phyloP scores from a whole-genome alignment of 2,888 invertebrate species.

The Drosophila nr. perissopoda region DNA sequence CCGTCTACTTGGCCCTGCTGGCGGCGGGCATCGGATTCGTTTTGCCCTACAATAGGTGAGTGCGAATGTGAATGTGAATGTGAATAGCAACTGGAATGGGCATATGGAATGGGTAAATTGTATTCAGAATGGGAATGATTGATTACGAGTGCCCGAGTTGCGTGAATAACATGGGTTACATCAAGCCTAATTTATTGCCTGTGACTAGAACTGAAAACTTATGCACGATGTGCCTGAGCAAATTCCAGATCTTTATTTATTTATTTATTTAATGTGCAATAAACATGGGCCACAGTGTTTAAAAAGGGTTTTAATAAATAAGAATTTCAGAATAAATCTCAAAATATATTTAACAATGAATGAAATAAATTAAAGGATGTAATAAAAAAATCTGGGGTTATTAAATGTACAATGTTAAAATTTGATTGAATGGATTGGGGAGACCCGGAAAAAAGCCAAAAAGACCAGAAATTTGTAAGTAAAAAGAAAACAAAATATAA shows the following conservation, averaged over 20 bases:
- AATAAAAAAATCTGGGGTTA: not conserved
- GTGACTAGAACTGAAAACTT: not conserved
- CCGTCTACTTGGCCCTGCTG: conserved; percentile 86
- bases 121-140: conserved; percentile 23
- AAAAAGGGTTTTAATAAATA: not conserved
- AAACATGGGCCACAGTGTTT: not conserved
- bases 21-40: conserved; percentile 95
- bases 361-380: not conserved
- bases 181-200: conserved; percentile 14
- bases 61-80: not conserved
- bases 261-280: not conserved
- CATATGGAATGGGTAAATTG: conserved; percentile 8
- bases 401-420: not conserved
- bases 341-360: not conserved
- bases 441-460: not conserved
- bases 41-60: conserved; percentile 95
- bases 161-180: conserved; percentile 10
- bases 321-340: not conserved
- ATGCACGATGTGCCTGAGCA: not conserved
- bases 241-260: not conserved
- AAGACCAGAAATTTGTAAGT: not conserved
- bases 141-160: conserved; percentile 15
- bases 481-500: not conserved
- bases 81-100: not conserved
- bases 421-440: not conserved